Percentiles rank a stretch among this genome's conserved stretches.
Evolutionary conservation across 2,797 vertebrate genomes (phyloP).

Genomic region (Bradypodion ventrale): DNA sequence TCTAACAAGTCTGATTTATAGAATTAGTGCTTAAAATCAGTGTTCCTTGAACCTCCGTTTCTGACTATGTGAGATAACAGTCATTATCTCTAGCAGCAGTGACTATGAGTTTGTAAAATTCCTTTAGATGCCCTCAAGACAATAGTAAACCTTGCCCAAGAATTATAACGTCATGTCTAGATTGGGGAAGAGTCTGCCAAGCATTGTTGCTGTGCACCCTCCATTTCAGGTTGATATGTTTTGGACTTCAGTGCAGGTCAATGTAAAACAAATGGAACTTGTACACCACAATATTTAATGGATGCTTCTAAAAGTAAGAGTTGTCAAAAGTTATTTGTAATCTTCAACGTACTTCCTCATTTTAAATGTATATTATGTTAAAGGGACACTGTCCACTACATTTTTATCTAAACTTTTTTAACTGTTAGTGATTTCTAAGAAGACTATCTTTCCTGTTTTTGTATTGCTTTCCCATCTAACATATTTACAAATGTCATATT

Average conservation of each 20-base stretch:
- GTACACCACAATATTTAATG: constrained; percentile 1
- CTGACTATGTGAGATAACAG: constrained; percentile 30
- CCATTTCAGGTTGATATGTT: not conserved
- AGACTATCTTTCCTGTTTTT: constrained; percentile 43
- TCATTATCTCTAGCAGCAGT: constrained; percentile 38
- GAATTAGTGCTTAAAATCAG: constrained; percentile 6
- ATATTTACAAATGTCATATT: constrained; percentile 43
- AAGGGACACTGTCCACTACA: constrained; percentile 52
- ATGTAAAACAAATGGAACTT: constrained; percentile 32
- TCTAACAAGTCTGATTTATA: constrained; percentile 17
- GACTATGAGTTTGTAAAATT: not conserved
- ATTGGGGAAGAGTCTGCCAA: not conserved
- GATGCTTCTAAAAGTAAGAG: constrained; percentile 38
- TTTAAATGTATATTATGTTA: constrained; percentile 57
- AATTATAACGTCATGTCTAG: constrained; percentile 22
- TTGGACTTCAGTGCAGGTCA: not conserved
- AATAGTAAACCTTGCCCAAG: not conserved
- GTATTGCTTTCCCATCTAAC: constrained; percentile 41
- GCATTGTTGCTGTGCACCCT: constrained; percentile 4
- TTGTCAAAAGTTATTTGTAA: constrained; percentile 56
- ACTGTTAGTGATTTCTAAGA: constrained; percentile 25
- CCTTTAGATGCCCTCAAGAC: not conserved
- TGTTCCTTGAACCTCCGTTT: constrained; percentile 40
- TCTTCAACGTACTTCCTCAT: constrained; percentile 45
- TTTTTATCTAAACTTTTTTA: constrained; percentile 54